Conservation (phyloP, 2,888 invertebrate species). For the Chironomus tentans region DNA sequence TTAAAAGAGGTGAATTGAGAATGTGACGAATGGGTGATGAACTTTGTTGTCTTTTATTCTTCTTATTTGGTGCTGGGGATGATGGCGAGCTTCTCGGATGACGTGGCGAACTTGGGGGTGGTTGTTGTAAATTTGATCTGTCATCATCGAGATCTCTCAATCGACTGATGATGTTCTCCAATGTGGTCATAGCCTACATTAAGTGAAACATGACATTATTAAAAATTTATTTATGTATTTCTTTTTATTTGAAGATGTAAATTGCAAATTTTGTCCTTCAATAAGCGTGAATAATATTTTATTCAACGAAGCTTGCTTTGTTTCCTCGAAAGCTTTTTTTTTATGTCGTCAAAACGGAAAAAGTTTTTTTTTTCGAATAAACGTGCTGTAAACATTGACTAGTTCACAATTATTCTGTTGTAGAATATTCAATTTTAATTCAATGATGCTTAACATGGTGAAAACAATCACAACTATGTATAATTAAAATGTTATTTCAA, state of each 20-base stretch:
- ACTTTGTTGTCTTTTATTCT: conserved; percentile 64
- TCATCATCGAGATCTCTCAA: conserved; percentile 47
- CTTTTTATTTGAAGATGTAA: neutral
- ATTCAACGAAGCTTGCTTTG: neutral
- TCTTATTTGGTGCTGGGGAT: conserved; percentile 62
- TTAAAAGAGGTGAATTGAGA: conserved; percentile 75
- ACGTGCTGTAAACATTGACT: too few relatives aligned
- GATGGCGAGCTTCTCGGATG: conserved; percentile 68
- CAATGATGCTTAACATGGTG: too few relatives aligned
- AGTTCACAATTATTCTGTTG: too few relatives aligned
- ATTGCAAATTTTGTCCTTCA: neutral
- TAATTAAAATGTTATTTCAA: too few relatives aligned
- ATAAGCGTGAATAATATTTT: neutral
- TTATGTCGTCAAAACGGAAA: too few relatives aligned
- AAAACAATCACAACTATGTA: too few relatives aligned
- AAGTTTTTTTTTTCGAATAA: too few relatives aligned
- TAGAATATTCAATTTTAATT: too few relatives aligned
- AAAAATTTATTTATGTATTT: neutral
- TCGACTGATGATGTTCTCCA: conserved; percentile 50
- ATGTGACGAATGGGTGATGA: conserved; percentile 73
- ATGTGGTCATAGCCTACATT: conserved; percentile 46
- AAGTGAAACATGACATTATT: neutral
- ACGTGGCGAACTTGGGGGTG: conserved; percentile 48
- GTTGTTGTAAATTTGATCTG: conserved; percentile 38
- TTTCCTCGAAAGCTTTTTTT: too few relatives aligned